A percentile compares a stretch with the other conserved stretches of the same genome.
These are phyloP conservation scores for Polyommatus iphigenia DNA, from an alignment of 2,888 invertebrate species.

Conservation along the genomic window DNA sequence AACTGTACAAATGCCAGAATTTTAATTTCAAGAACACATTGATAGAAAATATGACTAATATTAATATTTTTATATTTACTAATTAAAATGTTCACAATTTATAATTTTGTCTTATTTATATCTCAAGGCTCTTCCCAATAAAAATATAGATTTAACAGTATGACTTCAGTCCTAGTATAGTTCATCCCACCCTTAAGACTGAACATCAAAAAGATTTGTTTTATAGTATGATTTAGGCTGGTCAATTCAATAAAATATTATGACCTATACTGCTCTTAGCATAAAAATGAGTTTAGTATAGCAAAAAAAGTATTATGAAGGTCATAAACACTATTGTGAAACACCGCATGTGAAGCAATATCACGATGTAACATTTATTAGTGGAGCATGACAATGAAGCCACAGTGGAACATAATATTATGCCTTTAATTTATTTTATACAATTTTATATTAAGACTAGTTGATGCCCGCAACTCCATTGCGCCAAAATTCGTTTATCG, in stretches of 20 bases:
- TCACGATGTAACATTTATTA: background rate
- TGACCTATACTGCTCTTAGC: too few relatives aligned
- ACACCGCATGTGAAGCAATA: background rate
- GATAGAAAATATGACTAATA: constrained; percentile 27
- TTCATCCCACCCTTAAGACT: too few relatives aligned
- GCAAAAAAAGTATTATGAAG: background rate
- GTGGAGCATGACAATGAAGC: background rate
- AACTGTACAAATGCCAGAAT: constrained; percentile 31
- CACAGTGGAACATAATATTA: background rate
- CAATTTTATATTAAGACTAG: background rate
- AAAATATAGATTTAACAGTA: background rate
- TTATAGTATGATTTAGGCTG: too few relatives aligned
- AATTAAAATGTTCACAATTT: constrained; percentile 38
- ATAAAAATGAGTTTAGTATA: background rate
- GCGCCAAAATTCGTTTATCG: too few relatives aligned
- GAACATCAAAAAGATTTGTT: too few relatives aligned
- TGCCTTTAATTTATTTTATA: background rate
- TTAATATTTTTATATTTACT: constrained; percentile 34
- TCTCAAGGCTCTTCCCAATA: background rate
- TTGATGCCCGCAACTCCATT: too few relatives aligned
- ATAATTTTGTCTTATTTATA: background rate
- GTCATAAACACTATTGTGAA: background rate
- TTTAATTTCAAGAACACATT: constrained; percentile 25
- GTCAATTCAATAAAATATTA: too few relatives aligned
- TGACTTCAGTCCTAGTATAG: background rate